These are phyloP conservation scores for Nomada goodeniana DNA, from an alignment of 2,888 invertebrate species.

Conservation along the genomic window DNA sequence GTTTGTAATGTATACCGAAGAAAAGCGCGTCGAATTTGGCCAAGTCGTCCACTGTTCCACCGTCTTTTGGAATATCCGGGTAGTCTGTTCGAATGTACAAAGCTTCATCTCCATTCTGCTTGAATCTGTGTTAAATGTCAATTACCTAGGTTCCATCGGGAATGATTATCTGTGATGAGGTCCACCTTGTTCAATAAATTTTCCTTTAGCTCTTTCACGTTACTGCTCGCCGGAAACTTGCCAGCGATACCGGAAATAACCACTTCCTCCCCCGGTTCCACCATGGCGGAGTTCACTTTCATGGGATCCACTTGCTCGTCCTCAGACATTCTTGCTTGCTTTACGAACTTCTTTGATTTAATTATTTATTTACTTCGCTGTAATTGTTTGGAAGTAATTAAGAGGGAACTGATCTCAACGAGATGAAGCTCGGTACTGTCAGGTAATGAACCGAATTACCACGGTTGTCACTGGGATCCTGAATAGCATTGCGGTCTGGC, in stretches of 20 bases:
- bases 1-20: slow-evolving; percentile 86
- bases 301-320: neutral
- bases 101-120: neutral
- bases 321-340: neutral
- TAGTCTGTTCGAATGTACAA: slow-evolving; percentile 80
- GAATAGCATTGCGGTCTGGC: slow-evolving; percentile 8
- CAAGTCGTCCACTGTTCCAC: slow-evolving; percentile 90
- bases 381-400: neutral
- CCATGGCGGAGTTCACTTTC: neutral
- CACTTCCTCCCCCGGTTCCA: slow-evolving; percentile 84
- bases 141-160: slow-evolving; percentile 83
- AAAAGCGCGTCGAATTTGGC: slow-evolving; percentile 88
- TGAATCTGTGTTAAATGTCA: neutral
- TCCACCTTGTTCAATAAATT: slow-evolving; percentile 92
- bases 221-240: slow-evolving; percentile 91
- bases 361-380: neutral
- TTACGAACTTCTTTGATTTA: neutral
- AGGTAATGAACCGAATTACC: neutral
- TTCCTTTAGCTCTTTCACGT: slow-evolving; percentile 89
- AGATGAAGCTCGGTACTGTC: neutral
- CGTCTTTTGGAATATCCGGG: slow-evolving; percentile 90
- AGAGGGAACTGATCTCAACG: neutral
- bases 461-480: neutral
- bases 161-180: slow-evolving; percentile 85
- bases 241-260: slow-evolving; percentile 90